A percentile compares a stretch with the other conserved stretches of the same genome.
phyloP scores from a whole-genome alignment of 1,140 invertebrate species.

The Drosophila micromelanica region DNA sequence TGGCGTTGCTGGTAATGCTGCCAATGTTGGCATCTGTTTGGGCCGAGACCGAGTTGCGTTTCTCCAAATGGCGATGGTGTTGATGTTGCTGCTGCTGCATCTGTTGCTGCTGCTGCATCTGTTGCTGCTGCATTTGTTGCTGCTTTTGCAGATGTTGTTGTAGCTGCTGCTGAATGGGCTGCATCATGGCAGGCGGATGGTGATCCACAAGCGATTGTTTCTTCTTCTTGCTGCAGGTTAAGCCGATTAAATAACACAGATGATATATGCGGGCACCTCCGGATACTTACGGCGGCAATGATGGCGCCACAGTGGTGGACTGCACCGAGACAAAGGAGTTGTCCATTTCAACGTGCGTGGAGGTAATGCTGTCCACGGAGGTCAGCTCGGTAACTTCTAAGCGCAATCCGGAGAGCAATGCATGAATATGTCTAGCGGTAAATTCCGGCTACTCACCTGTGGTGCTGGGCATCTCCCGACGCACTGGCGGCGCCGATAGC shows the following conservation, averaged over 20 bases:
- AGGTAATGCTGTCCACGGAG: slow-evolving; percentile 83
- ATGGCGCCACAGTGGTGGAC: slow-evolving; percentile 71
- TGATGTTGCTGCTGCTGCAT: slow-evolving; percentile 67
- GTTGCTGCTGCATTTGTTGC: slow-evolving; percentile 52
- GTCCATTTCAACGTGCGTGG: slow-evolving; percentile 83
- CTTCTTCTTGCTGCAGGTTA: slow-evolving; percentile 68
- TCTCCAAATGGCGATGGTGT: slow-evolving; percentile 68
- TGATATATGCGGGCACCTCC: fast-evolving
- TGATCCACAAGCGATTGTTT: slow-evolving; percentile 70
- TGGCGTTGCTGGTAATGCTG: slow-evolving; percentile 59
- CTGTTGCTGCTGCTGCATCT: slow-evolving; percentile 53
- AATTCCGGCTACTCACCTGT: slow-evolving; percentile 65
- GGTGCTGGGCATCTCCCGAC: slow-evolving; percentile 81
- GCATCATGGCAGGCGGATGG: slow-evolving; percentile 68
- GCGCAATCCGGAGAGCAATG: slow-evolving; percentile 48
- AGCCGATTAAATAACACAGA: too few species aligned
- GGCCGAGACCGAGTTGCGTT: slow-evolving; percentile 79
- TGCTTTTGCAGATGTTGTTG: slow-evolving; percentile 63
- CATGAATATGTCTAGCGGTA: slow-evolving; percentile 41
- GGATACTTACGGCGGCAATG: slow-evolving; percentile 72
- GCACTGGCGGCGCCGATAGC: slow-evolving; percentile 76
- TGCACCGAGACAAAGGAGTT: slow-evolving; percentile 78
- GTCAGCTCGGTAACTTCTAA: slow-evolving; percentile 84
- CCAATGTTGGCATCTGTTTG: slow-evolving; percentile 79
- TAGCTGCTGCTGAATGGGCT: slow-evolving; percentile 77